phyloP scores from a whole-genome alignment of 2,888 invertebrate species.

The Brenthis ino region DNA sequence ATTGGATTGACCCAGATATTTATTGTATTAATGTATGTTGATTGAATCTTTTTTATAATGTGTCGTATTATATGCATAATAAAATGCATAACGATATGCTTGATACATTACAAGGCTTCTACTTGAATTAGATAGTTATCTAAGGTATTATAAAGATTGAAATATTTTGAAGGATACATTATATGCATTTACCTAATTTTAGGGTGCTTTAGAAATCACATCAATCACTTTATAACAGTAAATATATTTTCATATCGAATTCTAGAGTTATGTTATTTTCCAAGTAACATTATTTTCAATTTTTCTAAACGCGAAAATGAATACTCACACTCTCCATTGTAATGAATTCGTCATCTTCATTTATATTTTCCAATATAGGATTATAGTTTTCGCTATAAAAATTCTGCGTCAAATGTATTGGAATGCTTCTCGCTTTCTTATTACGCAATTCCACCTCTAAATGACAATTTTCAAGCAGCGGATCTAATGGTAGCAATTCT shows the following conservation, averaged over 20 bases:
- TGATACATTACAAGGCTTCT: constrained; percentile 82
- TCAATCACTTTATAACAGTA: no score
- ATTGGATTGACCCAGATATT: constrained; percentile 7
- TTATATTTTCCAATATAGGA: constrained; percentile 63
- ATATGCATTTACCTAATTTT: no score
- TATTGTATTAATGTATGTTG: constrained; percentile 7
- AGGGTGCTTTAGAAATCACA: no score
- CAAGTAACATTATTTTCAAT: no score
- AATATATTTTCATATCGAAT: no score
- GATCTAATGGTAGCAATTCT: constrained; percentile 53
- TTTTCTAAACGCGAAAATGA: neutral
- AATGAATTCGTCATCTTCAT: constrained; percentile 78
- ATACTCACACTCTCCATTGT: constrained; percentile 85
- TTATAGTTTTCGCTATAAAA: constrained; percentile 66
- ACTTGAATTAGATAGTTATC: no score
- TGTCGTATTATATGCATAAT: neutral
- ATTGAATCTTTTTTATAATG: constrained; percentile 10
- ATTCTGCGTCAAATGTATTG: constrained; percentile 66
- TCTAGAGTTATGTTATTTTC: no score
- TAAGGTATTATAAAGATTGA: no score
- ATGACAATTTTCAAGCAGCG: constrained; percentile 53
- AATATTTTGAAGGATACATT: no score
- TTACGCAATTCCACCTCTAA: constrained; percentile 66
- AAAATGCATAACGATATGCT: constrained; percentile 39
- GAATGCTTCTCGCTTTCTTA: constrained; percentile 69